Evolutionary conservation across 2,888 invertebrate genomes (phyloP), one percentile per base, ranked within the genome.

Genomic region (Nebria salina): DNA sequence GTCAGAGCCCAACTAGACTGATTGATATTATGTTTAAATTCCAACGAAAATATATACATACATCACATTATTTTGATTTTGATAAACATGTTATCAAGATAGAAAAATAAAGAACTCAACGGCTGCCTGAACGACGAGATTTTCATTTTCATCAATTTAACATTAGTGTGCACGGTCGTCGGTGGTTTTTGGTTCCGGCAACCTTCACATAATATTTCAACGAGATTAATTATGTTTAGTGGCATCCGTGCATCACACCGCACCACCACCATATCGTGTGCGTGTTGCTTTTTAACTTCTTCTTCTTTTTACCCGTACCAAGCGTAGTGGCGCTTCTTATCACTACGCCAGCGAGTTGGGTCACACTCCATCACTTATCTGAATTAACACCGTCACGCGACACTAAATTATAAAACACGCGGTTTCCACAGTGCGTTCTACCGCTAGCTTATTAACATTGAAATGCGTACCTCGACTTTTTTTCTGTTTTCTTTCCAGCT

Each of bases 91-190:
- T 54, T 54, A 54, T 54, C 54, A 54, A 54, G 54, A 54, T 54
- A 43, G 7, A 1, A 43, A 9, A 8, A 8, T 43, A 13, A 54
- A 54, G 13, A 54, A 54, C 54, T 54, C 54, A 54, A 54, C 54
- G 54, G 54, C 7, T 54, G 54, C 54, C 54, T 54, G 13, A 11
- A 54, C 68, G 80, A 15, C 80, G 25, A 41, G 75, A 41, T 80
- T 80, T 79, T 75, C 80, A 80, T 80, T 80, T 80, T 80, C 80
- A 80, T 80, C 80, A 80, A 80, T 80, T 80, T 80, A 70, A 80
- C 75, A 80, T 80, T 80, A 70, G 70, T 70, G 70, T 5, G 25
- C n/a, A 25, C n/a, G 70, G 26, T 13, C 68, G 15, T 9, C 20
- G n/a, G 68, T 68, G 70, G 70, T 70, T 70, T 25, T 70, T 34